These are phyloP conservation scores for Drosophila kokeensis DNA, from an alignment of 2,888 invertebrate species.

Conservation along the genomic window DNA sequence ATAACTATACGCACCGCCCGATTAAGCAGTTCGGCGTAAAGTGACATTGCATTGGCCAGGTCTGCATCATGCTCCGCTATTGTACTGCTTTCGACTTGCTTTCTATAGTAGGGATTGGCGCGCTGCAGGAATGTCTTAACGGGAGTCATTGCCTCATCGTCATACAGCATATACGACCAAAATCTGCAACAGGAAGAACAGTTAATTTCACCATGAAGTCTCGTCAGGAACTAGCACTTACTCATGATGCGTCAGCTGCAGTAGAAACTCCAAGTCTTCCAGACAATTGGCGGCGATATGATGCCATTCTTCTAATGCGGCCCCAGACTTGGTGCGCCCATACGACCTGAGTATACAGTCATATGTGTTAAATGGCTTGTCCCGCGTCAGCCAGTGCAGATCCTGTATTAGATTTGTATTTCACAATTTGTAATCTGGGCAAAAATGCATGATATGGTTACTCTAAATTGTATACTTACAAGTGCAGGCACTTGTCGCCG, in stretches of 20 bases:
- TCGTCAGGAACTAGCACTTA: constrained; percentile 67
- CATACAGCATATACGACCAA: constrained; percentile 90
- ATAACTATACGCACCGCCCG: constrained; percentile 90
- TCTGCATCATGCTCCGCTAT: constrained; percentile 49
- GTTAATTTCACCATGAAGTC: neutral
- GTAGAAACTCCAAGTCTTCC: constrained; percentile 89
- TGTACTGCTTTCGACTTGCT: constrained; percentile 80
- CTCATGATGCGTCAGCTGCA: constrained; percentile 88
- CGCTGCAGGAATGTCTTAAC: constrained; percentile 91
- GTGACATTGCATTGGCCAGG: constrained; percentile 85
- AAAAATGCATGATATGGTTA: neutral
- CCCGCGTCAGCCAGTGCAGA: constrained; percentile 70
- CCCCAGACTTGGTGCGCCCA: constrained; percentile 86
- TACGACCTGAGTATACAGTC: constrained; percentile 79
- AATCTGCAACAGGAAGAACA: constrained; percentile 85
- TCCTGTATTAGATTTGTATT: constrained; percentile 52
- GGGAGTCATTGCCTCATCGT: constrained; percentile 88
- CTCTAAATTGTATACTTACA: constrained; percentile 85
- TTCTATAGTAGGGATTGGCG: constrained; percentile 89
- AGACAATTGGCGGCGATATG: constrained; percentile 87
- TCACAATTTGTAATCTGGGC: neutral
- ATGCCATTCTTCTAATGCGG: constrained; percentile 89
- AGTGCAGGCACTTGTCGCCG: constrained; percentile 87
- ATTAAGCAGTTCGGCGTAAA: constrained; percentile 88
- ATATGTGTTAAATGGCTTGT: constrained; percentile 69